Conservation (phyloP, 2,888 invertebrate species). For the Amitus sp. region DNA sequence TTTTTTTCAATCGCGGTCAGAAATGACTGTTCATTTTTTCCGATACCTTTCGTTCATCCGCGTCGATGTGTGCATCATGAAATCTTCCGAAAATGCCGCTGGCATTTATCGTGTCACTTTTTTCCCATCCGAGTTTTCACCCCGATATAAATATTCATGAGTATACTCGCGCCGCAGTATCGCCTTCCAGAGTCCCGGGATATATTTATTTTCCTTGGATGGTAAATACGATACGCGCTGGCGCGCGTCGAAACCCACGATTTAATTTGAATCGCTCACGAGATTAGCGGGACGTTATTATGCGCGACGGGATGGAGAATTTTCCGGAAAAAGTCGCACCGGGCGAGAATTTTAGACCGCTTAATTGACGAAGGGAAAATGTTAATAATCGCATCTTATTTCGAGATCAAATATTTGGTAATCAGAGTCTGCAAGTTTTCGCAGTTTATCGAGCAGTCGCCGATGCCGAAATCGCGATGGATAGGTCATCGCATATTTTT, state of each 20-base stretch:
- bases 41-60: too few species aligned
- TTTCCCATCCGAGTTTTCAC: constrained; percentile 24
- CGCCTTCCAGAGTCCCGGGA: constrained; percentile 17
- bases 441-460: too few species aligned
- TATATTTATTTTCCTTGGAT: constrained; percentile 25
- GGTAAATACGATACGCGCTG: constrained; percentile 24
- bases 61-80: too few species aligned
- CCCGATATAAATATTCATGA: constrained; percentile 39
- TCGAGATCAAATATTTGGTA: neutral
- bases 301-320: neutral
- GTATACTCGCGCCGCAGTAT: constrained; percentile 23
- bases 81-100: too few species aligned
- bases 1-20: too few species aligned
- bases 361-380: neutral
- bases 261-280: constrained; percentile 23
- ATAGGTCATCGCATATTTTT: constrained; percentile 41
- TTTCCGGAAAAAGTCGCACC: neutral
- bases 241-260: constrained; percentile 16
- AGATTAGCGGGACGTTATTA: constrained; percentile 12
- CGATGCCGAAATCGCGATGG: too few species aligned
- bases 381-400: neutral
- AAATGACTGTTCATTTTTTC: too few species aligned
- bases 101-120: constrained; percentile 10
- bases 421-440: neutral
- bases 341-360: neutral